These are phyloP conservation scores for Clusia tigrina DNA, from an alignment of 2,888 invertebrate genomes.

Conservation along the genomic window DNA sequence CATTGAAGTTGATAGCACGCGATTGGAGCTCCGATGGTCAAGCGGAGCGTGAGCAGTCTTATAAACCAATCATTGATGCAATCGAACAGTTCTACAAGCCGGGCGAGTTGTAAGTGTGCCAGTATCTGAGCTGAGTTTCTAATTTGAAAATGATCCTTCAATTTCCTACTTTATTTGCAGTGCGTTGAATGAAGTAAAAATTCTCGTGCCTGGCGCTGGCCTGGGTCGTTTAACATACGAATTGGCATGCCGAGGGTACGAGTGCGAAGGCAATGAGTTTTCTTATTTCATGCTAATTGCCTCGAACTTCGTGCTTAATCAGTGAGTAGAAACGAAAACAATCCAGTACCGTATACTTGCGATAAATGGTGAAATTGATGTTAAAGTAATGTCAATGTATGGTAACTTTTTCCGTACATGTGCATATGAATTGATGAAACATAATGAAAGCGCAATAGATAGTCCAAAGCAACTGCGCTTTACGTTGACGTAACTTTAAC, in stretches of 20 bases:
- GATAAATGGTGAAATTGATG: too few relatives aligned
- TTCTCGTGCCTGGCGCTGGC: constrained; percentile 97
- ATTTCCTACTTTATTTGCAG: constrained; percentile 42
- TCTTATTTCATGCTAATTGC: constrained; percentile 97
- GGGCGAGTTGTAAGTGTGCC: constrained; percentile 67
- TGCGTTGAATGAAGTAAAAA: constrained; percentile 67
- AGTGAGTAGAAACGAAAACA: constrained; percentile 65
- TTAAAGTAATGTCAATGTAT: too few relatives aligned
- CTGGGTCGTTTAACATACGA: constrained; percentile 94
- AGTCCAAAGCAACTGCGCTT: too few relatives aligned
- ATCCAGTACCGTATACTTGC: too few relatives aligned
- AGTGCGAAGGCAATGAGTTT: constrained; percentile 97
- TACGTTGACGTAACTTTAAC: too few relatives aligned
- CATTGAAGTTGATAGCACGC: constrained; percentile 93
- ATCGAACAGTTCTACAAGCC: constrained; percentile 77
- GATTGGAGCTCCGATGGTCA: constrained; percentile 93
- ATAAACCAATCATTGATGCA: constrained; percentile 88
- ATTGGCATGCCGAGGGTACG: constrained; percentile 87
- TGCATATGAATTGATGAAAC: too few relatives aligned
- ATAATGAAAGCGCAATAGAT: too few relatives aligned
- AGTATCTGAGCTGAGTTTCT: not conserved
- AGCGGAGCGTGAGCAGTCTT: constrained; percentile 84
- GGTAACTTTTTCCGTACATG: too few relatives aligned
- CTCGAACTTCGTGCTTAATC: constrained; percentile 94
- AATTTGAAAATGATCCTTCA: constrained; percentile 11